Base-by-base conservation (phyloP, 2,888 invertebrate species). In the Lithodes maja region DNA sequence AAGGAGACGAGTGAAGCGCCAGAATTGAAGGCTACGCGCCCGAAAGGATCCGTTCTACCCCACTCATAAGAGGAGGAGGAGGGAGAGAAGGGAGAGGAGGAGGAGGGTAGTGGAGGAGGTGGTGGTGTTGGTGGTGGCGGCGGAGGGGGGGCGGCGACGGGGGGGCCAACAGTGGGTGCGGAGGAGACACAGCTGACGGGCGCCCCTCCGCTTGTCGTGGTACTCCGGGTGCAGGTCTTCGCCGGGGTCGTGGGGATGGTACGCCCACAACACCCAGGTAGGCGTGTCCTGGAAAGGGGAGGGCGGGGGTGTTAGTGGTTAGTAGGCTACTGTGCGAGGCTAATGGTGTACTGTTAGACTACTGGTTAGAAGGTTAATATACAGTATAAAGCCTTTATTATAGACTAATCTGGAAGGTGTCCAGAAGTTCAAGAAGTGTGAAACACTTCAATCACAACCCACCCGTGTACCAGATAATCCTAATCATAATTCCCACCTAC, bases 241-340 rank as follows among this genome's bases (percentile, higher is more conserved):
- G 52, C 61, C 77, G 1, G 89, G 89, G 77, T 89, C 89, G 81
- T 89, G 85, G 1, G 89, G 85, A 55, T 89, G 89, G 85, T 79
- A 86, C 53, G 89, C 89, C 89, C 89, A 89, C 61, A 89, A 74
- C 74, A 89, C 86, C 89, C 89, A 89, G 54, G 89, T 89, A 9
- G 89, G 89, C n/a, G 9, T 52, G 74, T 88, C 84, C 88, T 88
- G 81, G 2, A 52, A 15, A 15, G 75, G 75, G 75, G 75, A 75
- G 49, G 75, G 75, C 74, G 75, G 75, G 75, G 15, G 49, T 5
- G 75, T 49, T 49, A 49, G 17, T 49, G 33, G 33, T 17, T 33
- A 75, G 75, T 75, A n/a, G 75, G 75, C 33, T 75, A 75, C 75
- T 17, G 3, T 5, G 17, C 15, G 75, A 7, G 49, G 17, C 15